Evolutionary conservation across 2,797 vertebrate species (phyloP).

Genomic region (Syngnathus acus): DNA sequence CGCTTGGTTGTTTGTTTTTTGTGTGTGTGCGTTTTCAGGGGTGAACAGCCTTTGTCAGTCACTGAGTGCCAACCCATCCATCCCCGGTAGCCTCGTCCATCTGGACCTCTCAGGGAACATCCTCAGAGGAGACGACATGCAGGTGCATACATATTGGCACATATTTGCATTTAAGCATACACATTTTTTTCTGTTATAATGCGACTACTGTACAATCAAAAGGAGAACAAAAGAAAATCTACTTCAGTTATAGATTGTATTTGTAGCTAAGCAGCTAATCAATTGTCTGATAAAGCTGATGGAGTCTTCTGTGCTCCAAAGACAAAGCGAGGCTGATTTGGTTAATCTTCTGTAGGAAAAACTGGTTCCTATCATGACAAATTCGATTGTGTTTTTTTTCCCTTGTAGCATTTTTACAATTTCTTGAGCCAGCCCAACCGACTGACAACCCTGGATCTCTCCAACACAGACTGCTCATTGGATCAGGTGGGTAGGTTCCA

Average conservation of each 20-base stretch:
- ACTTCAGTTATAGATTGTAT: background rate
- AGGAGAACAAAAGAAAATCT: background rate
- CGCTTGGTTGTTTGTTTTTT: constrained; percentile 19
- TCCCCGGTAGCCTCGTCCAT: constrained; percentile 81
- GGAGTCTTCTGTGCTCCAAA: background rate
- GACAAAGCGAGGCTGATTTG: background rate
- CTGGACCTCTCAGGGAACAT: constrained; percentile 97
- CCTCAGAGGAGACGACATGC: constrained; percentile 89
- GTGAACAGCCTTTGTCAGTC: constrained; percentile 97
- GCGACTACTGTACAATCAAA: background rate
- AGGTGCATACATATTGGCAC: constrained; percentile 63
- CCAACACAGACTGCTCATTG: constrained; percentile 89
- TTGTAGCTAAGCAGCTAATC: background rate
- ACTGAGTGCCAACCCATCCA: constrained; percentile 88
- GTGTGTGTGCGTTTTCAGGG: constrained; percentile 65
- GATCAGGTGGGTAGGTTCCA: constrained; percentile 77
- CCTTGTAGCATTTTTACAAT: constrained; percentile 81
- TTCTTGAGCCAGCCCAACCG: constrained; percentile 91
- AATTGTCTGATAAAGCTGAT: background rate
- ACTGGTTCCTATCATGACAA: background rate
- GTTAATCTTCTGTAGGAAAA: background rate
- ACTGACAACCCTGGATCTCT: constrained; percentile 86
- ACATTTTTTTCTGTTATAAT: background rate
- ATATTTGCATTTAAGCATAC: background rate
- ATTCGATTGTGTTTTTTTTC: constrained; percentile 10